Evolutionary conservation across 2,113 vertebrate species (phyloP), one percentile per base, ranked within the genome.

Genomic region (Trochalopteron elliotii): DNA sequence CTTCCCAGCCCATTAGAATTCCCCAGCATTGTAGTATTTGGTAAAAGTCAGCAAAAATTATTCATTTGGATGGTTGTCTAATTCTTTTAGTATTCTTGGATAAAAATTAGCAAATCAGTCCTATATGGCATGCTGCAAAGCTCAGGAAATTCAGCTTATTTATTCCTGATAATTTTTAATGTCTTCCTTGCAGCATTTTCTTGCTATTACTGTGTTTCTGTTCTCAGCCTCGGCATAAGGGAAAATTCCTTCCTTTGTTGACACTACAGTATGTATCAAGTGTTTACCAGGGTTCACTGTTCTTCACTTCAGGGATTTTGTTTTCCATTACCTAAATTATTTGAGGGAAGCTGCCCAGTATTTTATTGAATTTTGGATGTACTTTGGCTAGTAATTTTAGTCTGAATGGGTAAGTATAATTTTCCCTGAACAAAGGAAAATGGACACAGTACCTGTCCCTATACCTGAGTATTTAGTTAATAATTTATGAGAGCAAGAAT

Each of bases 341-440:
- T 77, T 77, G 39, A 94, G 15, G 25, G n/a, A 95, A 80, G 30
- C 21, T 91, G 53, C 33, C 35, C 45, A 67, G 47, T n/a, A 90
- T 83, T 94, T 50, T 86, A 69, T 22, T 81, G 85, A 94, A 84
- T 87, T 92, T 93, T 83, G 49, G 31, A 91, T 72, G 57, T 64
- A 87, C 59, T 90, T 77, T 40, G 27, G 25, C 39, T 56, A 83
- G 40, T 30, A 70, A 84, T 93, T 86, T 94, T 69, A 89, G 47
- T 50, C 57, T 81, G 65, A 63, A 69, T 79, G 40, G 49, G 33
- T 93, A 95, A 91, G 65, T 60, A 77, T 10, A 5, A 1, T 68
- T 83, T 87, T 85, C 60, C 44, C 25, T 60, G 31, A 78, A 78
- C 13, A 83, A 75, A 39, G 49, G 76, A 93, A 64, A 57, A 90